A percentile compares a stretch with the other conserved stretches of the same genome.
Conservation (phyloP, 1,140 invertebrate species). For the Portunus trituberculatus region DNA sequence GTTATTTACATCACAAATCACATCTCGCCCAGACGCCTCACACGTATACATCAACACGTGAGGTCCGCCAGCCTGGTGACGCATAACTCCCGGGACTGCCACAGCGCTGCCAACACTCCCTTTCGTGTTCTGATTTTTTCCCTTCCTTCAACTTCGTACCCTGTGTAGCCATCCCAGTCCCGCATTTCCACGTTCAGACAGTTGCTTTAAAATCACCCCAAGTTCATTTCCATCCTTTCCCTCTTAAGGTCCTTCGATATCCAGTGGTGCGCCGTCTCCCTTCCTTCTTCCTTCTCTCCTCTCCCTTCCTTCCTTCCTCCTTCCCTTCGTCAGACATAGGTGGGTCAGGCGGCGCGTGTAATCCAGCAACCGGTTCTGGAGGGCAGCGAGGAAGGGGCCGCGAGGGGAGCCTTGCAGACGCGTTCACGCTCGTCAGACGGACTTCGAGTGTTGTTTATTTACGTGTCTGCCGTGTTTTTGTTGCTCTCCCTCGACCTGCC, state of each 20-base stretch:
- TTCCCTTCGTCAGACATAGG: neutral
- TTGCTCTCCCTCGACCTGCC: neutral
- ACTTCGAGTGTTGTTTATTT: constrained; percentile 65
- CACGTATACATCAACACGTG: neutral
- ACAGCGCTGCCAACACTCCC: neutral
- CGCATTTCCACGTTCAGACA: neutral
- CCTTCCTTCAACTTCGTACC: neutral
- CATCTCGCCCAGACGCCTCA: neutral
- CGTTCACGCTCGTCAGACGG: constrained; percentile 45
- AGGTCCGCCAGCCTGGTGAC: neutral
- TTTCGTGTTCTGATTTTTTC: neutral
- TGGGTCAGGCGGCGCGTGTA: constrained; percentile 38
- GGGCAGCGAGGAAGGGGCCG: constrained; percentile 11
- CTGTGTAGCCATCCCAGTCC: too few species aligned
- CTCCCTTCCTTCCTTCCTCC: neutral
- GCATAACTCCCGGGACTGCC: neutral
- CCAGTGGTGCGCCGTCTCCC: neutral
- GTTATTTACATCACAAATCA: constrained; percentile 23
- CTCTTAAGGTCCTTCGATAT: neutral
- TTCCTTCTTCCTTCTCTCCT: constrained; percentile 1
- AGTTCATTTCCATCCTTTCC: neutral
- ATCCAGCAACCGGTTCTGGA: constrained; percentile 60
- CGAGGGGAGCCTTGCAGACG: constrained; percentile 1
- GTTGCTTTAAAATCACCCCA: neutral
- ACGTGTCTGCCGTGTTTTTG: constrained; percentile 63